phyloP scores from a whole-genome alignment of 2,888 invertebrate species.

The Nemurella pictetii region DNA sequence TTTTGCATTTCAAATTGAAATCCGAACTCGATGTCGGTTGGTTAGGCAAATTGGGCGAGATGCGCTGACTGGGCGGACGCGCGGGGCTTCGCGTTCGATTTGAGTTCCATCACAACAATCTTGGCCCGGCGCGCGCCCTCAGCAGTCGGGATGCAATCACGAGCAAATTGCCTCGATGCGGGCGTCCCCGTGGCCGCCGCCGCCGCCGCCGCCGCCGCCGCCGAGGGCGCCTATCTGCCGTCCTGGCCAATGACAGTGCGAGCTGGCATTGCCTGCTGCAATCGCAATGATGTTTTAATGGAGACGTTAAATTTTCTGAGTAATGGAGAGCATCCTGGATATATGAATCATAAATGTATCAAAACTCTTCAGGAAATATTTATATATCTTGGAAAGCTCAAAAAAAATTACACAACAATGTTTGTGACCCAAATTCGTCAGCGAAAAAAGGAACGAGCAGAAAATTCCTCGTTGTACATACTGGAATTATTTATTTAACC shows the following conservation, averaged over 20 bases:
- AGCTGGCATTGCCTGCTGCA: no score
- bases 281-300: neutral
- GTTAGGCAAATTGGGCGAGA: neutral
- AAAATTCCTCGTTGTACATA: neutral
- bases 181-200: neutral
- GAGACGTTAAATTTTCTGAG: neutral
- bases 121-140: neutral
- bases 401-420: neutral
- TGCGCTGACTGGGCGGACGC: neutral
- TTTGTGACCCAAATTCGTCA: neutral
- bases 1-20: constrained; percentile 9
- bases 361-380: neutral
- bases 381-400: neutral
- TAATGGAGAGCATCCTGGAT: neutral
- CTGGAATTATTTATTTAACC: neutral
- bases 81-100: neutral
- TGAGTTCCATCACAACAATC: neutral
- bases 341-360: neutral
- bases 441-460: neutral
- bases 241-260: no score
- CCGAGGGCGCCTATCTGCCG: no score
- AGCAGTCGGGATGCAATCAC: neutral
- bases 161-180: neutral
- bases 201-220: no score
- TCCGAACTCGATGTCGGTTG: constrained; percentile 4